Conservation (phyloP, 2,797 vertebrate species). For the Coracias cyanogaster region DNA sequence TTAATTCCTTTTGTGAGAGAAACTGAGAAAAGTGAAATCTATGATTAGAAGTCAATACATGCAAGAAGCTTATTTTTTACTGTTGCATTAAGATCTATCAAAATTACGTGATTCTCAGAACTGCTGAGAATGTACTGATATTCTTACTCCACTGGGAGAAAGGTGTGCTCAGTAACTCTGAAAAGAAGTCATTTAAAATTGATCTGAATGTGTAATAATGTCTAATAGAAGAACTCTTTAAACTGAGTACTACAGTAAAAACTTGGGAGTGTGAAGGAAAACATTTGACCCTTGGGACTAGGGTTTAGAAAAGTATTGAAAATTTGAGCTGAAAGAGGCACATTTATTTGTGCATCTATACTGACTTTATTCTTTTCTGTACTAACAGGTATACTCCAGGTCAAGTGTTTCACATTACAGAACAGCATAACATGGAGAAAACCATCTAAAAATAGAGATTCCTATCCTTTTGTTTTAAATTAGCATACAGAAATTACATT, state of each 20-base stretch:
- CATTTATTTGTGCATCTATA: neutral
- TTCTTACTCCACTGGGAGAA: neutral
- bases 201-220: conserved; percentile 1
- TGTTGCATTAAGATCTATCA: neutral
- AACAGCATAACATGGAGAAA: neutral
- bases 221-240: conserved; percentile 9
- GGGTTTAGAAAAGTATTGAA: neutral
- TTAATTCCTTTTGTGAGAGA: neutral
- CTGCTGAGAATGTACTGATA: neutral
- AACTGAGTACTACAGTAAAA: neutral
- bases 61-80: neutral
- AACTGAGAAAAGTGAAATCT: neutral
- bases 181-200: conserved; percentile 20
- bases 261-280: neutral
- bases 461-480: neutral
- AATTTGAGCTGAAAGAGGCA: neutral
- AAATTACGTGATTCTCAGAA: neutral
- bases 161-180: neutral
- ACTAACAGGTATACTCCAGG: neutral
- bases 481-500: neutral
- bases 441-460: neutral
- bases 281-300: neutral
- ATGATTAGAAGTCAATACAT: neutral
- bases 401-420: neutral
- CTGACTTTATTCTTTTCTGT: neutral